A percentile compares a stretch with the other conserved stretches of the same genome.
Evolutionary conservation across 1,140 invertebrate genomes (phyloP).

Genomic region (Papilio glaucus): DNA sequence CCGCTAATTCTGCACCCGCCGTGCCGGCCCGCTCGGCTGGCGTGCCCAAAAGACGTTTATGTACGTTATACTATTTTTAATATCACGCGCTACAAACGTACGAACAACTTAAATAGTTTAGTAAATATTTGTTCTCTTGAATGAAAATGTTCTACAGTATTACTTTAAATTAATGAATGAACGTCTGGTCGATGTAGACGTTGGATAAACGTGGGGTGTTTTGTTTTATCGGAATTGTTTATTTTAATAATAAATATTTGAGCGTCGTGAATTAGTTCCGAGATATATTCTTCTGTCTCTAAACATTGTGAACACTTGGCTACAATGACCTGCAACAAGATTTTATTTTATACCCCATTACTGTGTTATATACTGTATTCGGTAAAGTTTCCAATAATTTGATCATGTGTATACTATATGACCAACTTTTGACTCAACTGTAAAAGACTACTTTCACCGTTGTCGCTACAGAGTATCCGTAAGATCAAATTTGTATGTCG

Average conservation of each 20-base stretch:
- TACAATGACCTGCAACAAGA: no score
- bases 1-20: neutral
- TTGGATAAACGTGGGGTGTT: neutral
- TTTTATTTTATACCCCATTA: no score
- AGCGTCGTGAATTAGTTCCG: neutral
- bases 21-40: neutral
- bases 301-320: no score
- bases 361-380: no score
- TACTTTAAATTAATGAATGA: constrained; percentile 6
- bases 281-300: no score
- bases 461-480: no score
- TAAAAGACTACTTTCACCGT: neutral
- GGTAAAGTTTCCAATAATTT: no score
- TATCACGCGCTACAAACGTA: constrained; percentile 8
- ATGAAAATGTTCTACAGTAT: neutral
- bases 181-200: neutral
- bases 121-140: constrained; percentile 12
- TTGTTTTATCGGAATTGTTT: neutral
- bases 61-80: neutral
- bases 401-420: no score
- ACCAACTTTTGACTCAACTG: neutral
- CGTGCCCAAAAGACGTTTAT: neutral
- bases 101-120: neutral
- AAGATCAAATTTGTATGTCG: constrained; percentile 16
- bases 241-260: neutral